Conservation (phyloP, 2,113 vertebrate genomes). For the Mustelus asterias region DNA sequence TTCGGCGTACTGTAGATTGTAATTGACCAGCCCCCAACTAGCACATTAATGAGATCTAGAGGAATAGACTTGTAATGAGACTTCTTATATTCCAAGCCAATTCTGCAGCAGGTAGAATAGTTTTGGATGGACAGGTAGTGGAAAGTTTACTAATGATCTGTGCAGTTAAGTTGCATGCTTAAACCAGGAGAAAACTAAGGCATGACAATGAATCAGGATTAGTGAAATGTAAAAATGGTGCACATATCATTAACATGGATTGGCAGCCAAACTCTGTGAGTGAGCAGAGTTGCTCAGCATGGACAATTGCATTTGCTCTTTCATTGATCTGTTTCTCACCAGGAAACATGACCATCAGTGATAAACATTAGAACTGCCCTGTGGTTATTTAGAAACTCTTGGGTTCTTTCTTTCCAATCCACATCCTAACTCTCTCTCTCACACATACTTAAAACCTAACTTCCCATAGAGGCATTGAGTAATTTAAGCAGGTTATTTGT, state of each 20-base stretch:
- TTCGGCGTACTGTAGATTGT: neutral
- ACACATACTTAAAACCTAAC: neutral
- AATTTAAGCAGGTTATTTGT: neutral
- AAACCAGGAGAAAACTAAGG: neutral
- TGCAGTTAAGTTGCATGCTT: neutral
- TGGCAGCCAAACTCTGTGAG: neutral
- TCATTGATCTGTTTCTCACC: neutral
- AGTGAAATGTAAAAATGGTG: neutral
- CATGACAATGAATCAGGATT: neutral
- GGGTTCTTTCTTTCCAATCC: neutral
- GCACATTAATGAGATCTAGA: neutral
- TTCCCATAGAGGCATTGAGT: neutral
- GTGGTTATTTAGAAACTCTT: neutral
- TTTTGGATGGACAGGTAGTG: neutral
- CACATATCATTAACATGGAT: neutral
- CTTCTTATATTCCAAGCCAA: neutral
- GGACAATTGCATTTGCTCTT: neutral
- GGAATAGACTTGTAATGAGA: neutral
- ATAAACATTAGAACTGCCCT: neutral
- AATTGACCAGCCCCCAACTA: neutral
- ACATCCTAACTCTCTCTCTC: neutral
- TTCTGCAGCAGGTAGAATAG: neutral
- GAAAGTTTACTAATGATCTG: neutral
- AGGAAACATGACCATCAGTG: neutral
- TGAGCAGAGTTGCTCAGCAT: neutral